Conservation (phyloP, 2,888 invertebrate genomes). For the Diaphora mendica region DNA sequence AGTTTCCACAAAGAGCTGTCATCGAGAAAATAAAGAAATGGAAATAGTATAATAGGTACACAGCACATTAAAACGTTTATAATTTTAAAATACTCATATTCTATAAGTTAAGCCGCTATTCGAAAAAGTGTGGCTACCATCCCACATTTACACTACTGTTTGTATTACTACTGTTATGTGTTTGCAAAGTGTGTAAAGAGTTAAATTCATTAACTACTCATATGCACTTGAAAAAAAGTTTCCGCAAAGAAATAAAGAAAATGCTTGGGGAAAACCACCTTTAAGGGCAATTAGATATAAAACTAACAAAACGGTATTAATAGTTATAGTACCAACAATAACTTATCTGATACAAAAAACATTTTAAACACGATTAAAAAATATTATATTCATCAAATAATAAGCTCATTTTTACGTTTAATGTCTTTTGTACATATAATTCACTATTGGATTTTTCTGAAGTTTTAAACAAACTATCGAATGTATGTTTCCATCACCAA, state of each 20-base stretch:
- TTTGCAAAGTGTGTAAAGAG: no score
- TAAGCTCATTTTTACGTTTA: not conserved
- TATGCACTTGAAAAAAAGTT: not conserved
- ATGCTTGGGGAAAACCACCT: not conserved
- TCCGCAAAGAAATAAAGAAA: not conserved
- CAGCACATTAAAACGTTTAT: no score
- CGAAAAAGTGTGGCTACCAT: no score
- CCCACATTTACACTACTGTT: no score
- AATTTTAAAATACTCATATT: no score
- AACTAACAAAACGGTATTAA: no score
- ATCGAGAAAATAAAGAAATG: no score
- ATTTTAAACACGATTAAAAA: not conserved
- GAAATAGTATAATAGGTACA: no score
- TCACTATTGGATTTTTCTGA: not conserved
- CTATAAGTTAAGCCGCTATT: no score
- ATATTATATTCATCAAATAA: not conserved
- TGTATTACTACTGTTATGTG: no score
- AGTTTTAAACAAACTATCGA: not conserved
- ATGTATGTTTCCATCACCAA: not conserved
- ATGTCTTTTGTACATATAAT: not conserved
- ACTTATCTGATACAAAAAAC: not conserved
- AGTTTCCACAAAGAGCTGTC: no score
- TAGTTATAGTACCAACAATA: not conserved
- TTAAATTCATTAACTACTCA: not conserved
- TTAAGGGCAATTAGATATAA: not conserved